Evolutionary conservation across 2,797 vertebrate genomes (phyloP).

Genomic region (Podargus strigoides): DNA sequence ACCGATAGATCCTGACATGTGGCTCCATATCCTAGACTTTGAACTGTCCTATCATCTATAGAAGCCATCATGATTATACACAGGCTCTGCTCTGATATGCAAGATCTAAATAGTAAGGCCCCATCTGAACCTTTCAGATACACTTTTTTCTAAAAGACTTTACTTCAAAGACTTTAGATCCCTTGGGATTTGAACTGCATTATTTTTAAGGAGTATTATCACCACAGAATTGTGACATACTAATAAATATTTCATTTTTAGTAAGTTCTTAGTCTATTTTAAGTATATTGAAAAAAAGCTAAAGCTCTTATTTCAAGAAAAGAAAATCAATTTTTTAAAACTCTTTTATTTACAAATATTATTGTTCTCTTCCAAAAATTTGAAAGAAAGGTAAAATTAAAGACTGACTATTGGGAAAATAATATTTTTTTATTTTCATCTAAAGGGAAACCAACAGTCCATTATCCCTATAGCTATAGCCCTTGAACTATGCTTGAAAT

Average conservation of each 20-base stretch:
- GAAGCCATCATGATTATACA: background rate
- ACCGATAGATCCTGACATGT: background rate
- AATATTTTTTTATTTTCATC: background rate
- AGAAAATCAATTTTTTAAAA: background rate
- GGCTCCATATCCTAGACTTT: background rate
- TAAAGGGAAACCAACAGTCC: background rate
- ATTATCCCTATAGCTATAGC: background rate
- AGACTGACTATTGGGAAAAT: background rate
- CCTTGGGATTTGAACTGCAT: background rate
- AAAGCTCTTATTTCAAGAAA: background rate
- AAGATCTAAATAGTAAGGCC: slow-evolving; percentile 19
- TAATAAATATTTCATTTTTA: slow-evolving; percentile 42
- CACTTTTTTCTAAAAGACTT: slow-evolving; percentile 8
- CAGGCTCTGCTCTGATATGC: background rate
- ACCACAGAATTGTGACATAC: background rate
- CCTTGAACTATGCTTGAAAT: background rate
- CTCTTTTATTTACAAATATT: background rate
- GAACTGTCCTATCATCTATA: background rate
- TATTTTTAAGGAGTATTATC: slow-evolving; percentile 29
- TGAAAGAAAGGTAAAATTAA: background rate
- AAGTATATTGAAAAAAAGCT: background rate
- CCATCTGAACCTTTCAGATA: background rate
- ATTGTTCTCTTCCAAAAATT: background rate
- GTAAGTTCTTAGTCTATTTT: slow-evolving; percentile 12
- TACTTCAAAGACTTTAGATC: slow-evolving; percentile 44